Base-by-base conservation (phyloP, 1,140 invertebrate species). In the Sycobia sp. region DNA sequence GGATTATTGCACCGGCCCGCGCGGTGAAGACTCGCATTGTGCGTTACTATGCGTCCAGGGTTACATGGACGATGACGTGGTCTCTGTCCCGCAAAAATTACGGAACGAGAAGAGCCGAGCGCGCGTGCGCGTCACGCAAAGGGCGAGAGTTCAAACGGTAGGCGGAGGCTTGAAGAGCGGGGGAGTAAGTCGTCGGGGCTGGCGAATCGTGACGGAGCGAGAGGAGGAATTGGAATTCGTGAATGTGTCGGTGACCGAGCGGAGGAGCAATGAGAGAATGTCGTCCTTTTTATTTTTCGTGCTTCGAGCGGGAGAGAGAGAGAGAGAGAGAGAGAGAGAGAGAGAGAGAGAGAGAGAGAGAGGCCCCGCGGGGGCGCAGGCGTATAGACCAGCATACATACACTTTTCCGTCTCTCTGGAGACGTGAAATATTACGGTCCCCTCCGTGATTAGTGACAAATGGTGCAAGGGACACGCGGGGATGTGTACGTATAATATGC, bases 381-480 rank as follows among this genome's bases (percentile, higher is more conserved):
- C n/a, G n/a, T n/a, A n/a, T n/a, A n/a, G n/a, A n/a, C n/a, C n/a
- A n/a, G n/a, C n/a, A n/a, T n/a, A n/a, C n/a, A n/a, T n/a, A 41
- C 41, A 39, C 27, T 54, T 25, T 56, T 57, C 36, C 54, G 43
- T 63, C 36, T n/a, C 3, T 62, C 34, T 57, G 47, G 54, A 62
- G 47, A 16, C 34, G 60, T 66, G 56, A 68, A 68, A 68, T 68
- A 68, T 68, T 68, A 68, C 55, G 50, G 63, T 44, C 55, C 53
- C n/a, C 56, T 13, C 13, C 49, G 43, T 58, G 56, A 58, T 62
- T 62, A 62, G 60, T 67, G 65, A 67, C 65, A 67, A 67, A 67
- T 62, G 58, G 18, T 51, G 29, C n/a, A n/a, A n/a, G n/a, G n/a
- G n/a, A n/a, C n/a, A n/a, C n/a, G n/a, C n/a, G n/a, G n/a, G n/a